A percentile compares a stretch with the other conserved stretches of the same genome.
These are phyloP conservation scores for Eristalinus aeneus DNA, from an alignment of 2,888 invertebrate genomes.

Conservation along the genomic window DNA sequence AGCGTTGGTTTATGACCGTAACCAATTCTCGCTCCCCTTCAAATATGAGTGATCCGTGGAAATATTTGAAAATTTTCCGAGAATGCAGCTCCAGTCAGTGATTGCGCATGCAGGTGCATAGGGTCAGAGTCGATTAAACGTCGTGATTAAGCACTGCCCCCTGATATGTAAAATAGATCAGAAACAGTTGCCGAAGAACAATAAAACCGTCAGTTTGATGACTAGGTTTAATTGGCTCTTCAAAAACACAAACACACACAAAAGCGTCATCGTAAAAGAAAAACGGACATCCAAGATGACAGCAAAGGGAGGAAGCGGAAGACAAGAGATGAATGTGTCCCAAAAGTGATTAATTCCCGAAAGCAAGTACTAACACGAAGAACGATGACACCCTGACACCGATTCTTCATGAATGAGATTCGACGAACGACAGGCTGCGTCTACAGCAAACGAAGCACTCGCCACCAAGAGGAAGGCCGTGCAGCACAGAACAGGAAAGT, in stretches of 20 bases:
- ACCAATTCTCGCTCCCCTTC: slow-evolving; percentile 7
- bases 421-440: neutral
- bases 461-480: slow-evolving; percentile 19
- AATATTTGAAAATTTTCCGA: neutral
- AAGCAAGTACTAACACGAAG: slow-evolving; percentile 29
- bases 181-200: slow-evolving; percentile 40
- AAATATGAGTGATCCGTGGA: neutral
- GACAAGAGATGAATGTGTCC: neutral
- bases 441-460: neutral
- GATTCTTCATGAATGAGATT: slow-evolving; percentile 12
- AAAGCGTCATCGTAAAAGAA: neutral
- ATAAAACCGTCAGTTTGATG: slow-evolving; percentile 47
- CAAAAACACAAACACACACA: slow-evolving; percentile 22
- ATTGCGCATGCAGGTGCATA: neutral
- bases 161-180: slow-evolving; percentile 41
- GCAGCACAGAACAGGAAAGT: slow-evolving; percentile 30
- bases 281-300: slow-evolving; percentile 20
- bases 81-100: neutral
- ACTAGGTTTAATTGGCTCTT: slow-evolving; percentile 40
- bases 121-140: slow-evolving; percentile 2
- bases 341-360: slow-evolving; percentile 37
- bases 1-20: slow-evolving; percentile 56
- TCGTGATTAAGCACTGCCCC: neutral
- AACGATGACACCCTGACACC: slow-evolving; percentile 62
- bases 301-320: neutral